Evolutionary conservation across 2,113 vertebrate species (phyloP), one percentile per base, ranked within the genome.

Genomic region (Tretioscincus oriximinensis): DNA sequence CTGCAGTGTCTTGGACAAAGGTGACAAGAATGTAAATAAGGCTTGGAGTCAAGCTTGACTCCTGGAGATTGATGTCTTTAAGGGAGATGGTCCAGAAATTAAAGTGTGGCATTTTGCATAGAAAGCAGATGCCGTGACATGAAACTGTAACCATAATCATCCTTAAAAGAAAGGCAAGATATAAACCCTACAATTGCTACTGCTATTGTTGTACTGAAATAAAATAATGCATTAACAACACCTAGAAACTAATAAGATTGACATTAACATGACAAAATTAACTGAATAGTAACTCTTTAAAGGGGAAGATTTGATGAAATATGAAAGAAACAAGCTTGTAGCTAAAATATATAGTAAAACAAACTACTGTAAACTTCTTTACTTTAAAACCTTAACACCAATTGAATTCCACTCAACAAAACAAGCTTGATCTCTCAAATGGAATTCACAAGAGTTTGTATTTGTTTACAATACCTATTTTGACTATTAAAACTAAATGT

Each of bases 401-500:
- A 61, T 6, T 69, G 47, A 76, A 61, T 12, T 3, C 22, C 28
- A 69, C 41, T 63, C 49, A 31, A 76, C 24, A 14, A 49, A 22
- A 60, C 9, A 87, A 63, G 63, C 12, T 73, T 12, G 20, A 0
- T 69, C 18, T 69, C 54, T 81, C 54, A 84, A 78, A 74, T 87
- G 35, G 77, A 81, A 72, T 81, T 82, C 68, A 71, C 8, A 31
- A 1, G 10, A 67, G 4, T 26, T 1, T 0, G 35, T 41, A 41
- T 60, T 83, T 0, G 0, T 4, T 5, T 18, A 14, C 28, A 0
- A 2, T 69, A 71, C 9, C 64, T 83, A 54, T 45, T 63, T 65
- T 72, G 29, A 63, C n/a, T 51, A 12, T 26, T 71, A 81, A 26
- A 85, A 79, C 61, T 45, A 77, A 85, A 88, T 28, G 63, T 4